A percentile compares a stretch with the other conserved stretches of the same genome.
phyloP scores from a whole-genome alignment of 2,888 invertebrate genomes.

The Chelonus formosanus region DNA sequence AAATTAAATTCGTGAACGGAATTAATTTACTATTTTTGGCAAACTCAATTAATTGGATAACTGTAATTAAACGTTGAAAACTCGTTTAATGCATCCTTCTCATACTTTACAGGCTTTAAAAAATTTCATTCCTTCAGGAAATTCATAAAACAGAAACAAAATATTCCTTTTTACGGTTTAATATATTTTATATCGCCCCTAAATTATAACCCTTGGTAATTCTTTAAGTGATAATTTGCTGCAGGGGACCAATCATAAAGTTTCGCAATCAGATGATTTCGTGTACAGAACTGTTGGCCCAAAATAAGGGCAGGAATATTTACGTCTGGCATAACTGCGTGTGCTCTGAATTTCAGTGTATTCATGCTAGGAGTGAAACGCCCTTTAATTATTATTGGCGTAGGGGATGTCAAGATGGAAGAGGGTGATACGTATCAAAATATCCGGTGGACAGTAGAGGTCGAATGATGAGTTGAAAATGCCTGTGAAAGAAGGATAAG shows the following conservation, averaged over 20 bases:
- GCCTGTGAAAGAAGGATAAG: conserved; percentile 8
- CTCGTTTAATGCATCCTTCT: too few species aligned
- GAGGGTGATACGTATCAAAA: conserved; percentile 29
- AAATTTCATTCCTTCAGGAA: too few species aligned
- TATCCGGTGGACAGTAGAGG: conserved; percentile 36
- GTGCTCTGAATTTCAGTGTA: conserved; percentile 40
- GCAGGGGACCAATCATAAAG: conserved; percentile 28
- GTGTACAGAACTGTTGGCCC: background rate
- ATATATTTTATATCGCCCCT: too few species aligned
- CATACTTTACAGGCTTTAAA: too few species aligned
- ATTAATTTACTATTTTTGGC: too few species aligned
- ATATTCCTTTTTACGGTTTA: background rate
- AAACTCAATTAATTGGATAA: too few species aligned
- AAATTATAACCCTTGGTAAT: background rate
- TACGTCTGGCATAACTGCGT: conserved; percentile 29
- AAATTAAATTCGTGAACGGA: background rate
- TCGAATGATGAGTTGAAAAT: conserved; percentile 5
- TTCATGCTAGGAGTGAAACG: conserved; percentile 32
- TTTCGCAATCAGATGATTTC: conserved; percentile 17
- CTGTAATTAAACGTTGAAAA: too few species aligned
- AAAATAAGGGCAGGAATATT: conserved; percentile 12
- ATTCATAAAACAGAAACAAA: too few species aligned
- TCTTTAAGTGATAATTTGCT: conserved; percentile 27
- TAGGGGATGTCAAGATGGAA: conserved; percentile 37
- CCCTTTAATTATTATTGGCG: conserved; percentile 42